Evolutionary conservation across 1,140 invertebrate species (phyloP).

Genomic region (Physella acuta): DNA sequence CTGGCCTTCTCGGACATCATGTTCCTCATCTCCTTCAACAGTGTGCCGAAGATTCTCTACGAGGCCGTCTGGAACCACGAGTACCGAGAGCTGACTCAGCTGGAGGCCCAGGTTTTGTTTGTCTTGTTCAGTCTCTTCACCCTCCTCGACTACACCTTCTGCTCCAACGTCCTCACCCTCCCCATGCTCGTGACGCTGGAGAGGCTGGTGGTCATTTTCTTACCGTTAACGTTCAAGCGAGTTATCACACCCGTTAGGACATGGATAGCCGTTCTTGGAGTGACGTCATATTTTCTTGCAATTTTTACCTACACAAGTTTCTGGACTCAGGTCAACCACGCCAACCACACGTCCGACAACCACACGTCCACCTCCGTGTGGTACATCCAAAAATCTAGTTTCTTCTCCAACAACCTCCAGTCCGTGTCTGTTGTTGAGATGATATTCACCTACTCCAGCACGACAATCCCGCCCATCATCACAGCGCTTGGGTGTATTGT

Average conservation of each 20-base stretch:
- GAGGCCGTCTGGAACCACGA: too few species aligned
- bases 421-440: background rate
- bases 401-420: background rate
- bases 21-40: background rate
- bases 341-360: background rate
- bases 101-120: too few species aligned
- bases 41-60: background rate
- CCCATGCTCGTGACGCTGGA: conserved; percentile 11
- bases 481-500: background rate
- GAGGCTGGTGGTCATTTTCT: conserved; percentile 7
- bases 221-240: conserved; percentile 2
- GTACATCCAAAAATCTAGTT: background rate
- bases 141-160: too few species aligned
- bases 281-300: background rate
- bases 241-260: background rate
- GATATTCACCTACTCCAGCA: background rate
- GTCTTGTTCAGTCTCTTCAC: too few species aligned
- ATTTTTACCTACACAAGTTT: background rate
- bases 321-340: conserved; percentile 12
- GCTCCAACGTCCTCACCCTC: background rate
- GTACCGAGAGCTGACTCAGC: too few species aligned
- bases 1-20: conserved; percentile 10
- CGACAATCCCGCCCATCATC: background rate
- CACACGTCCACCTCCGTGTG: background rate
- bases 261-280: background rate